Evolutionary conservation across 2,888 invertebrate species (phyloP).

Genomic region (Brachynemurus nebulosus): DNA sequence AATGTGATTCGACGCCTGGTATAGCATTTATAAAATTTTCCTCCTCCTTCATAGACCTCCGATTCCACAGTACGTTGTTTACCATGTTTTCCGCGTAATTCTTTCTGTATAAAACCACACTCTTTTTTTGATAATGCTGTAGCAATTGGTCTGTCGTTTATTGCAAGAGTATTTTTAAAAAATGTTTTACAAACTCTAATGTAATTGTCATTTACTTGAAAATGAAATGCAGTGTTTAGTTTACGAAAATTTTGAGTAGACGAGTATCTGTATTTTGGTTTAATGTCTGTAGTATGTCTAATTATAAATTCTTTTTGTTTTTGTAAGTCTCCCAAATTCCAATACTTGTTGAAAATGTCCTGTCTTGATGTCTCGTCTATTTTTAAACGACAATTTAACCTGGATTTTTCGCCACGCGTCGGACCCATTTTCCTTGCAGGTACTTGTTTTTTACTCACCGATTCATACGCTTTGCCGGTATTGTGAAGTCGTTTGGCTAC

Average conservation of each 20-base stretch:
- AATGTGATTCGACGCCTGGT: conserved; percentile 4
- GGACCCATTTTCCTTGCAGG: conserved; percentile 1
- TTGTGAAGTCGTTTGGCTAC: neutral
- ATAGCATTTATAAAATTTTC: conserved; percentile 3
- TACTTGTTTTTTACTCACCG: neutral
- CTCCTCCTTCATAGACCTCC: neutral
- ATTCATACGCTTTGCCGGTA: neutral
- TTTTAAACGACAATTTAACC: neutral
- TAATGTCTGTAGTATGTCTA: neutral
- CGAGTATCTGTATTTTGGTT: neutral
- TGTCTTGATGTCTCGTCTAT: neutral
- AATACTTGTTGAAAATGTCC: neutral
- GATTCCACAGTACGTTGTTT: neutral
- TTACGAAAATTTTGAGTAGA: neutral
- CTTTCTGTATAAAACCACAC: neutral
- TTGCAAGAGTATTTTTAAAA: neutral
- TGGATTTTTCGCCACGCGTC: neutral
- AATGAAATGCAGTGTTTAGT: neutral
- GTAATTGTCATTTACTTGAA: neutral
- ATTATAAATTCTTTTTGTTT: neutral
- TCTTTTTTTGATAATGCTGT: neutral
- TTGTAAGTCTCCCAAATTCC: neutral
- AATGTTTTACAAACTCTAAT: neutral
- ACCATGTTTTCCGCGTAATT: neutral
- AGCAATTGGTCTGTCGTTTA: neutral